Conservation (phyloP, 2,113 vertebrate genomes). For the Oceanodroma tethys region DNA sequence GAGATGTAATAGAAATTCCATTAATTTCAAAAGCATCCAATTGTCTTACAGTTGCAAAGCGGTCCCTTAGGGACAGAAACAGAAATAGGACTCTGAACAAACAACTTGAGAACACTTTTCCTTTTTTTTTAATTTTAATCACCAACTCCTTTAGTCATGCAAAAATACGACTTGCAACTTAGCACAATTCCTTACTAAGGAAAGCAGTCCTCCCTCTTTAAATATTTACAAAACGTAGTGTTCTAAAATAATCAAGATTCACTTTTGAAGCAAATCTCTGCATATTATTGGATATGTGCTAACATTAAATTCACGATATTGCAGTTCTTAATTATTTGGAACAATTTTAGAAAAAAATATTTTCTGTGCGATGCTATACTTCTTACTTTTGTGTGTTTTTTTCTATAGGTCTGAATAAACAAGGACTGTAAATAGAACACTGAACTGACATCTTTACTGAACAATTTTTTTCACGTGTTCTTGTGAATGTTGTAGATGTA, state of each 20-base stretch:
- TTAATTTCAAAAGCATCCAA: slow-evolving; percentile 3
- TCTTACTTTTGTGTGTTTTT: background rate
- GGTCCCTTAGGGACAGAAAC: background rate
- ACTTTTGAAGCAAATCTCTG: background rate
- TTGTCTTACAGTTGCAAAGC: background rate
- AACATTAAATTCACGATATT: background rate
- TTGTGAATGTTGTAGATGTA: background rate
- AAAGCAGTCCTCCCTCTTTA: background rate
- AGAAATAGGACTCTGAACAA: background rate
- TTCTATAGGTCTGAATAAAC: background rate
- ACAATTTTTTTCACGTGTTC: background rate
- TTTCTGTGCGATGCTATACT: background rate
- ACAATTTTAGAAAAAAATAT: background rate
- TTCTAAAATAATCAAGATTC: background rate
- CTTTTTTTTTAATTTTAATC: background rate
- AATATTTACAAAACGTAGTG: background rate
- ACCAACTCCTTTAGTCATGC: background rate
- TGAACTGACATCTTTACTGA: background rate
- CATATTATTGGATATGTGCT: background rate
- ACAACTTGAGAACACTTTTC: background rate
- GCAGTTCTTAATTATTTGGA: background rate
- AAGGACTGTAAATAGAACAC: background rate
- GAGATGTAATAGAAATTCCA: background rate
- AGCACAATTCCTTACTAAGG: background rate
- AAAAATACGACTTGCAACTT: background rate